A percentile compares a stretch with the other conserved stretches of the same genome.
Conservation (phyloP, 1,140 invertebrate genomes). For the Hypsibius dujardini region DNA sequence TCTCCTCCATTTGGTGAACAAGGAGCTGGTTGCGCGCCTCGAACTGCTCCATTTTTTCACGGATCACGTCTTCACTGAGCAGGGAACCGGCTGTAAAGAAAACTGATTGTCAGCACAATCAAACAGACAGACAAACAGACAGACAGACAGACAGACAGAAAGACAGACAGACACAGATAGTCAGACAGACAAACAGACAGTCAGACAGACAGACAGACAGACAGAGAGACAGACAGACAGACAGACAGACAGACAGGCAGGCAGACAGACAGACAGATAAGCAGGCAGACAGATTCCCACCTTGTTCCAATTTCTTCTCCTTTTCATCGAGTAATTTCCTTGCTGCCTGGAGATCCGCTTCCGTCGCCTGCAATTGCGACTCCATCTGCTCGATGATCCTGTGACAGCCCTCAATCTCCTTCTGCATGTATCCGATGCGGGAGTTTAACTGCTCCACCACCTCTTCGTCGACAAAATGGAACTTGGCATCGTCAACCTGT, state of each 20-base stretch:
- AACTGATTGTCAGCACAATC: no score
- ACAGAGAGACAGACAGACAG: no score
- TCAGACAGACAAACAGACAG: no score
- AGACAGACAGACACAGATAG: no score
- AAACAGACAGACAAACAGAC: no score
- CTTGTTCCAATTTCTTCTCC: background rate
- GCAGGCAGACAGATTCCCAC: background rate
- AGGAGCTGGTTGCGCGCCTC: background rate
- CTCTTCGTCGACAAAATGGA: background rate
- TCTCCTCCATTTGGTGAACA: background rate
- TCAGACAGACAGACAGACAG: no score
- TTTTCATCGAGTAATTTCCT: background rate
- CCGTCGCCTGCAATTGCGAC: background rate
- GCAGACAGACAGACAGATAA: no score
- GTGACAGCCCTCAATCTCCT: constrained; percentile 7
- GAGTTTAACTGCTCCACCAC: constrained; percentile 1
- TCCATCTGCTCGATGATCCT: background rate
- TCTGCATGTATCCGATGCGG: background rate
- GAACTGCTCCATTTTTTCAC: background rate
- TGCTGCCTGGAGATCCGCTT: background rate
- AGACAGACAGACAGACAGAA: no score
- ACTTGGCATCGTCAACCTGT: background rate
- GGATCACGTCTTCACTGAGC: background rate
- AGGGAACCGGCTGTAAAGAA: no score
- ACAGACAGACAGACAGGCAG: no score